Conservation (phyloP, 2,113 vertebrate genomes). For the Columba livia region DNA sequence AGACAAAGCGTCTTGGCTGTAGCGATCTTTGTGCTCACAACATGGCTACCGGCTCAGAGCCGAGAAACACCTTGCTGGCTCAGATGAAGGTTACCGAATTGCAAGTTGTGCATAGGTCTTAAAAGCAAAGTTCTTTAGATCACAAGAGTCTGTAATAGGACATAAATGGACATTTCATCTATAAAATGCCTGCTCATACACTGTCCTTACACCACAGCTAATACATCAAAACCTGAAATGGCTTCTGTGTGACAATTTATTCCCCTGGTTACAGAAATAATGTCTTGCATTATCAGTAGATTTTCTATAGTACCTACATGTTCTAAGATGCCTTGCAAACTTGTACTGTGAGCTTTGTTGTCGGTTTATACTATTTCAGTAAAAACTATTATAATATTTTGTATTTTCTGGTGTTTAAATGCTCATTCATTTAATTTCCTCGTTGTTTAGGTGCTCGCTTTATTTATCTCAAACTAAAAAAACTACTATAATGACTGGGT, state of each 20-base stretch:
- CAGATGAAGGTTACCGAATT: background rate
- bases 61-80: background rate
- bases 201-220: slow-evolving; percentile 28
- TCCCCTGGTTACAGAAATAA: slow-evolving; percentile 46
- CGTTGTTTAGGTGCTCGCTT: background rate
- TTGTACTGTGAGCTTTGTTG: background rate
- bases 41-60: background rate
- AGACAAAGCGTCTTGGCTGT: background rate
- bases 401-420: background rate
- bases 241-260: slow-evolving; percentile 55
- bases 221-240: slow-evolving; percentile 60
- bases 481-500: background rate
- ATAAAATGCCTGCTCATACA: slow-evolving; percentile 36
- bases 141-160: slow-evolving; percentile 32
- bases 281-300: slow-evolving; percentile 14
- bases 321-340: background rate
- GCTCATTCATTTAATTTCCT: slow-evolving; percentile 11
- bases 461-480: background rate
- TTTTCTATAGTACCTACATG: background rate
- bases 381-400: background rate
- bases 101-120: background rate
- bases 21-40: background rate
- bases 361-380: slow-evolving; percentile 3
- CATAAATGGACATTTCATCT: slow-evolving; percentile 52
- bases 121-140: slow-evolving; percentile 55